phyloP scores from a whole-genome alignment of 2,888 invertebrate species.

The Prionchulus punctatus region DNA sequence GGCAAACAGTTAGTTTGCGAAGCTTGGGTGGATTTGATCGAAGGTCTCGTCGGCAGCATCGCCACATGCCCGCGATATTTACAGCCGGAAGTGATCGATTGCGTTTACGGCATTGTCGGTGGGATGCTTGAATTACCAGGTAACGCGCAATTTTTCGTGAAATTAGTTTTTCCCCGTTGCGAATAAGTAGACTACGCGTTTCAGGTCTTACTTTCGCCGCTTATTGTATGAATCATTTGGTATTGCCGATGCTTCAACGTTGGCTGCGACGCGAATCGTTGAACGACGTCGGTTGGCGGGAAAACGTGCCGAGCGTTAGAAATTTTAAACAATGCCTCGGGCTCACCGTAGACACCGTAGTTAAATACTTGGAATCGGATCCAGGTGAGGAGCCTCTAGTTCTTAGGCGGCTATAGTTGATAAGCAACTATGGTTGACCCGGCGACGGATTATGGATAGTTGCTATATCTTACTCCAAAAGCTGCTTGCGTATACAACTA shows the following conservation, averaged over 20 bases:
- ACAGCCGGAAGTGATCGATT: slow-evolving; percentile 71
- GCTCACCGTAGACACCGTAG: slow-evolving; percentile 72
- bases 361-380: slow-evolving; percentile 61
- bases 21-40: slow-evolving; percentile 69
- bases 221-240: slow-evolving; percentile 74
- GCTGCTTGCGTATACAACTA: no score
- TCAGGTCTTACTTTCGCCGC: slow-evolving; percentile 68
- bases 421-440: no score
- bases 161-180: background rate
- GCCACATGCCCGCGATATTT: slow-evolving; percentile 54
- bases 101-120: slow-evolving; percentile 62
- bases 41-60: slow-evolving; percentile 47
- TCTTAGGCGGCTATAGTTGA: no score
- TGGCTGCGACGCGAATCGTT: slow-evolving; percentile 56
- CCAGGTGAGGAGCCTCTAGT: slow-evolving; percentile 46
- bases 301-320: slow-evolving; percentile 45
- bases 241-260: slow-evolving; percentile 77
- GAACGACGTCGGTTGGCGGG: slow-evolving; percentile 11
- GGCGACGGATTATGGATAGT: no score
- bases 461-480: no score
- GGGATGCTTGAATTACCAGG: slow-evolving; percentile 57
- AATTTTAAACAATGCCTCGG: slow-evolving; percentile 90
- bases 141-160: slow-evolving; percentile 15
- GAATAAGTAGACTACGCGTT: background rate
- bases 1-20: slow-evolving; percentile 52